Evolutionary conservation across 1,140 invertebrate species (phyloP).

Genomic region (Papilio polyxenes): DNA sequence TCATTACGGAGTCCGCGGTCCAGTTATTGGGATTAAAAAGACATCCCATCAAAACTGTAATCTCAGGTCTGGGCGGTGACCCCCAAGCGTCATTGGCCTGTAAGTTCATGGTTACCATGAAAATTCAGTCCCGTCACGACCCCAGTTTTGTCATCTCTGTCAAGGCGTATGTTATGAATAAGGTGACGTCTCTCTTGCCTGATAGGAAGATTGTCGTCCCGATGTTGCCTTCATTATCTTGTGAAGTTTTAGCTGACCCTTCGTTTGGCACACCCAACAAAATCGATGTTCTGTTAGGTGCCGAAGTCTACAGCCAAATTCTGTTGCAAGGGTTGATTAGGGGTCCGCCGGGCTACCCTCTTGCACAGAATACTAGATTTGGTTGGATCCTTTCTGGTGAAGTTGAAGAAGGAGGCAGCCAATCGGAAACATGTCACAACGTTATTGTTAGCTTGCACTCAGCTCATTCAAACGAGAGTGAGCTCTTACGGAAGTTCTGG

Average conservation of each 20-base stretch:
- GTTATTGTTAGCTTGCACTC: constrained; percentile 35
- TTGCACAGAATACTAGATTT: constrained; percentile 43
- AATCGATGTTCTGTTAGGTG: constrained; percentile 47
- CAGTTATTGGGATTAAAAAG: constrained; percentile 47
- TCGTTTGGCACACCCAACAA: constrained; percentile 44
- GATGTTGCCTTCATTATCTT: constrained; percentile 36
- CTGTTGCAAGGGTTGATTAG: constrained; percentile 42
- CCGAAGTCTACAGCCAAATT: constrained; percentile 45
- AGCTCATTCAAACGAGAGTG: constrained; percentile 38
- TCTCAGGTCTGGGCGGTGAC: constrained; percentile 47
- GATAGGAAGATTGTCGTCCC: constrained; percentile 21
- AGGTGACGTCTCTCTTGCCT: constrained; percentile 42
- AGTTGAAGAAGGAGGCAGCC: constrained; percentile 9
- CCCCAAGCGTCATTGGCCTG: constrained; percentile 29
- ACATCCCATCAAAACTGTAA: constrained; percentile 27
- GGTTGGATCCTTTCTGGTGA: constrained; percentile 51
- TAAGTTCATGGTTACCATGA: constrained; percentile 40
- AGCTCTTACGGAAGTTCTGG: constrained; percentile 45
- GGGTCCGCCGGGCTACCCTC: constrained; percentile 26
- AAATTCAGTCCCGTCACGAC: constrained; percentile 44
- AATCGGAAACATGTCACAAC: constrained; percentile 29
- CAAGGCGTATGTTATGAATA: constrained; percentile 43
- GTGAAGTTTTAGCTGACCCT: constrained; percentile 47
- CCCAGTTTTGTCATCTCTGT: constrained; percentile 40
- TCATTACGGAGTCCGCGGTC: constrained; percentile 30